Evolutionary conservation across 2,797 vertebrate species (phyloP).

Genomic region (Margarornis squamiger): DNA sequence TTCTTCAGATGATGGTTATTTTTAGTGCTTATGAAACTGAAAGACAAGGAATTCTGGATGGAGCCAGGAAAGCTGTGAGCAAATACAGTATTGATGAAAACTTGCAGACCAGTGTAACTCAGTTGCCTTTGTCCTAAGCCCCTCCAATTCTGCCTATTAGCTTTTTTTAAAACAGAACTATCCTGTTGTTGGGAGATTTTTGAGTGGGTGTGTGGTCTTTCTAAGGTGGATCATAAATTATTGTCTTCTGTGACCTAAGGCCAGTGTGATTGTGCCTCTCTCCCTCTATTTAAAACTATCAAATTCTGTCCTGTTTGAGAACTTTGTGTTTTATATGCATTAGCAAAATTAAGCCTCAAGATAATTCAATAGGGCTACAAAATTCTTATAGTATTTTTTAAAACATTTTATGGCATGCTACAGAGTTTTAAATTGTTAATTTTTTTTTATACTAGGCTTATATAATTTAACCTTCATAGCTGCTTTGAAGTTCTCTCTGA

Average conservation of each 20-base stretch:
- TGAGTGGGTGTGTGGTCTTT: neutral
- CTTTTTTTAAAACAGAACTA: neutral
- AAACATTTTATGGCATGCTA: neutral
- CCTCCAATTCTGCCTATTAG: neutral
- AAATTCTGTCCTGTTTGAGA: neutral
- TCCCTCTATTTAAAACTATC: neutral
- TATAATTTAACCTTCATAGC: neutral
- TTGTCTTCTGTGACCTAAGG: neutral
- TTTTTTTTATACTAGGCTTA: neutral
- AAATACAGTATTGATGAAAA: neutral
- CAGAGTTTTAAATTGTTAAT: neutral
- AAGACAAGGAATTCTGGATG: neutral
- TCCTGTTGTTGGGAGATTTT: neutral
- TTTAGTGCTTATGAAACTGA: constrained; percentile 31
- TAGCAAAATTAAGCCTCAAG: neutral
- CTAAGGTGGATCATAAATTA: neutral
- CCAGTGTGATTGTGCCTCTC: neutral
- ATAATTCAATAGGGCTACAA: neutral
- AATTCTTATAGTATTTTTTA: neutral
- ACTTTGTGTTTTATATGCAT: neutral
- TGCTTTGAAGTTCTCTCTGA: neutral
- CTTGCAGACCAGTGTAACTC: neutral
- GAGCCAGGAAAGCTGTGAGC: neutral
- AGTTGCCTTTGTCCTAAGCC: neutral
- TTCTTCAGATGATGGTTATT: constrained; percentile 39